Evolutionary conservation across 2,888 invertebrate species (phyloP).

Genomic region (Orthosia gracilis): DNA sequence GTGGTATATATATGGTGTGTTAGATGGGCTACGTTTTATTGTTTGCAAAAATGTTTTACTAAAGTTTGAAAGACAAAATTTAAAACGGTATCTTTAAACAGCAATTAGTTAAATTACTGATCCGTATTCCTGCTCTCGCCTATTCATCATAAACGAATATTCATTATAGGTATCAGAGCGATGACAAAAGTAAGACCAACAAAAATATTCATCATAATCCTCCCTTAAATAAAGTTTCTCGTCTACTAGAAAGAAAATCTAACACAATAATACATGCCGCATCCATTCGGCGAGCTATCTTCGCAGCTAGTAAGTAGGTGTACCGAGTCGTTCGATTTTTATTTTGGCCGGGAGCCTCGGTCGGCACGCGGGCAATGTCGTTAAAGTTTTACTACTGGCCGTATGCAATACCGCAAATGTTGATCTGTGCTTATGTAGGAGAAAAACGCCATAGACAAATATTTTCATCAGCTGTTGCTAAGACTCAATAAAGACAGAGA

Average conservation of each 20-base stretch:
- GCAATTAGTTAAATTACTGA: neutral
- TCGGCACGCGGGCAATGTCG: slow-evolving; percentile 71
- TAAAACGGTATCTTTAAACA: neutral
- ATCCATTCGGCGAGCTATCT: slow-evolving; percentile 39
- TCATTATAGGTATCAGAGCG: neutral
- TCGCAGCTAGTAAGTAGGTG: slow-evolving; percentile 42
- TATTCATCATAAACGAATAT: neutral
- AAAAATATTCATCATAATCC: neutral
- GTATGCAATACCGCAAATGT: slow-evolving; percentile 65
- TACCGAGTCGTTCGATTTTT: slow-evolving; percentile 70
- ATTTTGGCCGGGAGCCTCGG: slow-evolving; percentile 72
- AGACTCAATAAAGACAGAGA: neutral
- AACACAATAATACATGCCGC: slow-evolving; percentile 23
- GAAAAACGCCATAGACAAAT: slow-evolving; percentile 28
- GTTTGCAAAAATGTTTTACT: neutral
- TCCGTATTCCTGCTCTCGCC: neutral
- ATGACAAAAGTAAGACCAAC: neutral
- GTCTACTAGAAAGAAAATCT: neutral
- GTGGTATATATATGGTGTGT: slow-evolving; percentile 23
- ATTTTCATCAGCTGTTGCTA: slow-evolving; percentile 52
- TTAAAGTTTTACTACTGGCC: slow-evolving; percentile 78
- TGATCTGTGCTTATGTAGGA: slow-evolving; percentile 42
- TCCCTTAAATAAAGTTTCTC: too few species aligned
- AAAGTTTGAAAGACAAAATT: neutral
- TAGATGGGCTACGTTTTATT: slow-evolving; percentile 5